These are phyloP conservation scores for Trachops cirrhosus DNA, from an alignment of 2,797 vertebrate species.

Conservation along the genomic window DNA sequence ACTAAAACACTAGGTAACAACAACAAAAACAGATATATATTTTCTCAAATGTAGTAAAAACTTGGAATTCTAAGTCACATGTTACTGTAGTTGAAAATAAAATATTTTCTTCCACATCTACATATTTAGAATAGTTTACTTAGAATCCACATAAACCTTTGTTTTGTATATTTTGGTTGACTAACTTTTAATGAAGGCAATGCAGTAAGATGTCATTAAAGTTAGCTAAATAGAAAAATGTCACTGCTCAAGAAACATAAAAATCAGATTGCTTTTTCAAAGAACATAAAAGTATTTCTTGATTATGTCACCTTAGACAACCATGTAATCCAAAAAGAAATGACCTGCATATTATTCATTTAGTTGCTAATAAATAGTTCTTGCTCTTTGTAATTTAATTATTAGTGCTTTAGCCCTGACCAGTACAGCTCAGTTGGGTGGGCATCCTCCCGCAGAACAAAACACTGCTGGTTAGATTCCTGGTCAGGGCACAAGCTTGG, in stretches of 20 bases:
- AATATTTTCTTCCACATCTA: background rate
- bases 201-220: background rate
- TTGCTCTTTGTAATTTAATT: background rate
- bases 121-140: background rate
- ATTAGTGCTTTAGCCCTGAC: background rate
- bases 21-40: background rate
- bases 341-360: background rate
- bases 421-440: background rate
- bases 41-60: background rate
- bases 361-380: background rate
- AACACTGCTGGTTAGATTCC: background rate
- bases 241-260: constrained; percentile 3
- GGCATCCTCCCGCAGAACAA: background rate
- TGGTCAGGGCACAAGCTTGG: background rate
- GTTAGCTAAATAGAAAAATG: background rate
- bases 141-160: background rate
- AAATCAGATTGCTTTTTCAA: constrained; percentile 15
- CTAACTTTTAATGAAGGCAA: background rate
- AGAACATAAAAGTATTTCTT: background rate
- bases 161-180: constrained; percentile 20
- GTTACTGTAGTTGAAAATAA: constrained; percentile 34
- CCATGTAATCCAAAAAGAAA: background rate
- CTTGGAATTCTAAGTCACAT: constrained; percentile 3
- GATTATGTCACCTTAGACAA: background rate
- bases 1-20: background rate